Percentiles rank a stretch among this genome's conserved stretches.
phyloP scores from a whole-genome alignment of 2,797 vertebrate species.

The Xenopus petersii region DNA sequence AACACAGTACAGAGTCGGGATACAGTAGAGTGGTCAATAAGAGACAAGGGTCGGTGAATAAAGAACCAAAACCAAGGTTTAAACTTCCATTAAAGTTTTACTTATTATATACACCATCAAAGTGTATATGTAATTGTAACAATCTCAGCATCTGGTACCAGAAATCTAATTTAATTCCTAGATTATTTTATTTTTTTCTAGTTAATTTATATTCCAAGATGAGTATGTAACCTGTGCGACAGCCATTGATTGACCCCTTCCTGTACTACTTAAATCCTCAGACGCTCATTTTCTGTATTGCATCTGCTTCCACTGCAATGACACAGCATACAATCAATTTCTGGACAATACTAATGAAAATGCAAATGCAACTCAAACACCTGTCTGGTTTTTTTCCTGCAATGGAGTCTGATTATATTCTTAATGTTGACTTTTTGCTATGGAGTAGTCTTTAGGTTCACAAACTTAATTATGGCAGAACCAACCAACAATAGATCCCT shows the following conservation, averaged over 20 bases:
- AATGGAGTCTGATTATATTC: background rate
- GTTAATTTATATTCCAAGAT: too few species aligned
- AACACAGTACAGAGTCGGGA: too few species aligned
- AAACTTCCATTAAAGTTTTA: too few species aligned
- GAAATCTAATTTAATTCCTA: too few species aligned
- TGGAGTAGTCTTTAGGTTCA: background rate
- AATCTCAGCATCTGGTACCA: too few species aligned
- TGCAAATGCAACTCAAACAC: background rate
- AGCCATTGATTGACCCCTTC: background rate
- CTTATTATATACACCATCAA: too few species aligned
- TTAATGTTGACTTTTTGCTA: background rate
- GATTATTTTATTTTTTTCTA: too few species aligned
- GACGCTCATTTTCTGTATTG: background rate
- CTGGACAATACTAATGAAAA: background rate
- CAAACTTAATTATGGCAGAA: constrained; percentile 18
- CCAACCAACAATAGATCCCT: constrained; percentile 24
- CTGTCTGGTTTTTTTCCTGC: background rate
- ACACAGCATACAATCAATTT: constrained; percentile 3
- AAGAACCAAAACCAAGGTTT: too few species aligned
- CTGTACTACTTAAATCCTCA: background rate
- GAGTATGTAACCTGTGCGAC: background rate
- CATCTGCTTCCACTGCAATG: background rate
- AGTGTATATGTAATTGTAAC: too few species aligned
- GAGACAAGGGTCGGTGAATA: too few species aligned
- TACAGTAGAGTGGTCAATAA: too few species aligned